Base-by-base conservation (phyloP, 2,113 vertebrate genomes). In the Oryzias curvinotus region DNA sequence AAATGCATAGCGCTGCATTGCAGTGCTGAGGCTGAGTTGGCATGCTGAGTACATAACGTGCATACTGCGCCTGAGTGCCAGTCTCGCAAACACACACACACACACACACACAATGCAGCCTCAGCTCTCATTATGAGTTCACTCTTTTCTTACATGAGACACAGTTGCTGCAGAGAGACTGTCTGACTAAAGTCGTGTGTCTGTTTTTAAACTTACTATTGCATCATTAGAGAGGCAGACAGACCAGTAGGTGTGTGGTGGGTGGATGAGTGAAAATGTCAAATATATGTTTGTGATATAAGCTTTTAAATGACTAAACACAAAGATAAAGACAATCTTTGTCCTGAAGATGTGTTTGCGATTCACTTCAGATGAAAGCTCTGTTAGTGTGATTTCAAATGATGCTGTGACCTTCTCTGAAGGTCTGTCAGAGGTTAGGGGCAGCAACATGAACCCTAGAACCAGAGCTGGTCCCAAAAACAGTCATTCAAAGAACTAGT, bases 1-100 rank as follows among this genome's bases (percentile, higher is more conserved):
- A 78, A 90, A 85, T 80, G 77, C 79, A 87, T 86, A 89, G 85
- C 81, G 73, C 91, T 92, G 91, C 91, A 92, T 86, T 92, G 91
- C 91, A 90, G 91, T 91, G 80, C 86, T 36, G 76, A 87, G 84
- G 84, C 88, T 87, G 86, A 89, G 80, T 88, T 88, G 89, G 88
- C 91, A 91, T 91, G 89, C 90, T 62, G 85, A 88, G 79, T 88
- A 90, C 86, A 89, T 88, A 89, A 81, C 70, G 86, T 88, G 87
- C 88, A 91, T 81, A 90, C 91, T 90, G 88, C 87, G 85, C 85
- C 87, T 89, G 78, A 83, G 85, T 88, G 83, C 85, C 88, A 85
- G 77, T 74, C 63, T 50, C 44, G 58, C 56, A 60, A 55, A 56
- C 66, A 46, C 72, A 61, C 67, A 36, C 61, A 47, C 67, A 25